Evolutionary conservation across 2,113 vertebrate genomes (phyloP), one percentile per base, ranked within the genome.

Genomic region (Sarotherodon lohbergeri): DNA sequence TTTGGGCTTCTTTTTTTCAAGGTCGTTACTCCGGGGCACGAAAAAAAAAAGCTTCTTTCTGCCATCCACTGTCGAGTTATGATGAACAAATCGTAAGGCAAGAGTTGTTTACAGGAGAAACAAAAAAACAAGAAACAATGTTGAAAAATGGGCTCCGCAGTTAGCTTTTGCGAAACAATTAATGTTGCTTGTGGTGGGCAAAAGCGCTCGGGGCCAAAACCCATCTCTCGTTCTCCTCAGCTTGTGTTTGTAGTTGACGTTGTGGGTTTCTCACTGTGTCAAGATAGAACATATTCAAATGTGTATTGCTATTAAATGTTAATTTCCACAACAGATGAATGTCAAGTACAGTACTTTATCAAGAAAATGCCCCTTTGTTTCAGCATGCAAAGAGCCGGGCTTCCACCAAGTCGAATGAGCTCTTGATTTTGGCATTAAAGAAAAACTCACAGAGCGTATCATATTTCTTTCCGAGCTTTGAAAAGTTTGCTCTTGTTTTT

Each of bases 251-350:
- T 46, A 39, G 87, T 41, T 83, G 89, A 85, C 73, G 76, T 91
- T 34, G 79, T 81, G 82, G 89, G 90, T 93, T 93, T 89, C 91
- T 91, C 87, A 89, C 88, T 92, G 91, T 84, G 92, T 94, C 90
- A 95, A 86, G 86, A 94, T 90, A 81, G 86, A 94, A 91, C 89
- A 94, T 92, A 95, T 95, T 95, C 91, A 95, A 94, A 95, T 94
- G 91, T 88, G 93, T 88, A 84, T 92, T 91, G 93, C 92, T 94
- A 94, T 96, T 95, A 96, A 95, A 95, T 93, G 92, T 94, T 95
- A 93, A 95, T 95, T 95, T 95, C 90, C 94, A 93, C 91, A 94
- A 94, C 91, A 94, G 92, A 95, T 94, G 92, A 95, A 92, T 84
- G 91, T 88, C 89, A 95, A 94, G 90, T 92, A 87, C 59, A 63